Conservation (phyloP, 2,797 vertebrate species). For the Sebastes baramenuke region DNA sequence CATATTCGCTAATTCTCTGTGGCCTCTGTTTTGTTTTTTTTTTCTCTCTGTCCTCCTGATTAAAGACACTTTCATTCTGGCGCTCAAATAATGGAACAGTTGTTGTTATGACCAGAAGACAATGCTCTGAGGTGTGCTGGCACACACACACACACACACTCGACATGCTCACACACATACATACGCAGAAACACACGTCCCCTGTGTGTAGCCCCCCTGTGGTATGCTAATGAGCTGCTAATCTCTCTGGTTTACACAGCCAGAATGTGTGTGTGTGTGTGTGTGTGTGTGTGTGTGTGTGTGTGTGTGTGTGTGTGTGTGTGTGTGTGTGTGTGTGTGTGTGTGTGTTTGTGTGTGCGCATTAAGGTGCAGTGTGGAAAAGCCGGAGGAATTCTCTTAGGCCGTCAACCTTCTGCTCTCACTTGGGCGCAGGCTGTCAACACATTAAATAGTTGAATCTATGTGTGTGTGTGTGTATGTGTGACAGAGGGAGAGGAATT, state of each 20-base stretch:
- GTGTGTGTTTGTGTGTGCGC: slow-evolving; percentile 37
- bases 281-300: too few relatives aligned
- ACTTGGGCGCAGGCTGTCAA: slow-evolving; percentile 79
- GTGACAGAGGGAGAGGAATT: slow-evolving; percentile 38
- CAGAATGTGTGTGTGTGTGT: slow-evolving; percentile 62
- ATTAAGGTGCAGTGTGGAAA: slow-evolving; percentile 74
- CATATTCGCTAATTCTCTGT: slow-evolving; percentile 72
- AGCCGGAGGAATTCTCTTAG: slow-evolving; percentile 80
- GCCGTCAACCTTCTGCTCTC: slow-evolving; percentile 81
- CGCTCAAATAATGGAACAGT: slow-evolving; percentile 74
- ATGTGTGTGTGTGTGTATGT: slow-evolving; percentile 25
- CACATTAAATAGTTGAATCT: slow-evolving; percentile 71
- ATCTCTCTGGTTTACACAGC: slow-evolving; percentile 80
- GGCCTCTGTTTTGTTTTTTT: slow-evolving; percentile 35
- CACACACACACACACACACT: slow-evolving; percentile 43
- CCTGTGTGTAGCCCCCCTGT: slow-evolving; percentile 72
- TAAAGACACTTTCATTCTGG: slow-evolving; percentile 71
- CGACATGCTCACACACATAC: slow-evolving; percentile 8
- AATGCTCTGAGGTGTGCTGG: slow-evolving; percentile 69
- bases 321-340: slow-evolving; percentile 52
- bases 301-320: slow-evolving; percentile 39
- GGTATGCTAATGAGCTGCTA: slow-evolving; percentile 83
- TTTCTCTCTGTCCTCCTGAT: slow-evolving; percentile 61
- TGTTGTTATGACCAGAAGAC: slow-evolving; percentile 79
- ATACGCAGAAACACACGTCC: slow-evolving; percentile 55